These are phyloP conservation scores for Saguinus imperator DNA, from an alignment of 2,113 vertebrate species.

Conservation along the genomic window DNA sequence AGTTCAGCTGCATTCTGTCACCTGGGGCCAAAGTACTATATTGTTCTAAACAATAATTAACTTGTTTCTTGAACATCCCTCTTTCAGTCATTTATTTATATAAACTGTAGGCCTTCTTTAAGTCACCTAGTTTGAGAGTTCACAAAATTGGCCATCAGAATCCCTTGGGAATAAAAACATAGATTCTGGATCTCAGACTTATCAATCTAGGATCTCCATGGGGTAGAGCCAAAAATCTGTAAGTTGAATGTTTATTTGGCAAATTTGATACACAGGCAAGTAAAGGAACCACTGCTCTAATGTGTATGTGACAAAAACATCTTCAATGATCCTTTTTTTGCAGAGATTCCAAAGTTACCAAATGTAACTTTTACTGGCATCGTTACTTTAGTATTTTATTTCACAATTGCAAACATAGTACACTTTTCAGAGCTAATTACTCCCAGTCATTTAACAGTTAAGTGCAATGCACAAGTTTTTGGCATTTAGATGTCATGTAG, in stretches of 20 bases:
- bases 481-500: neutral
- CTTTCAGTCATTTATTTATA: neutral
- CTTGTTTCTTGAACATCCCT: neutral
- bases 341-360: neutral
- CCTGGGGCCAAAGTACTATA: neutral
- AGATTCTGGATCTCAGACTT: neutral
- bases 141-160: constrained; percentile 10
- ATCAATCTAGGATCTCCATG: neutral
- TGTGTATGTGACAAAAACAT: neutral
- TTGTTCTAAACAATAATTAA: neutral
- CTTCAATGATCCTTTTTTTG: neutral
- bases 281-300: neutral
- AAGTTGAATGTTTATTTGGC: neutral
- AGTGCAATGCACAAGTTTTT: neutral
- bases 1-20: neutral
- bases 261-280: neutral
- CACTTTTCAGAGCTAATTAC: constrained; percentile 9
- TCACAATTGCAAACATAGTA: neutral
- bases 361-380: neutral
- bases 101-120: neutral
- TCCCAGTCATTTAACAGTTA: neutral
- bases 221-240: neutral
- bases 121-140: neutral
- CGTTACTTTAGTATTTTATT: constrained; percentile 25
- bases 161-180: neutral